Evolutionary conservation across 1,140 invertebrate genomes (phyloP).

Genomic region (Saccostrea echinata): DNA sequence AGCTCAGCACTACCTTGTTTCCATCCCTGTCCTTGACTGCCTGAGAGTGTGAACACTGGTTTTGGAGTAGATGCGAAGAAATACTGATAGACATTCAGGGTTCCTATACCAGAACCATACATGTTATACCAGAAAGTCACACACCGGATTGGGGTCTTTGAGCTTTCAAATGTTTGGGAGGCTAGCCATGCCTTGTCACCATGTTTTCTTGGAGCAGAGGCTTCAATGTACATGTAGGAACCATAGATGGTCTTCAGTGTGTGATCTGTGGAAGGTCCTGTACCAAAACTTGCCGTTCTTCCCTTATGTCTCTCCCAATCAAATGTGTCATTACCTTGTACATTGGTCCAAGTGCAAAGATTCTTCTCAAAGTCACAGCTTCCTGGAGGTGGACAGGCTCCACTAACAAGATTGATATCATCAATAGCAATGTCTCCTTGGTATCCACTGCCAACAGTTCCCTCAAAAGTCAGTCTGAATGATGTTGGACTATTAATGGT

Average conservation of each 20-base stretch:
- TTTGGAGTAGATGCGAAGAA: slow-evolving; percentile 37
- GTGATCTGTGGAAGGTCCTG: slow-evolving; percentile 70
- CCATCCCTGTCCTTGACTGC: slow-evolving; percentile 72
- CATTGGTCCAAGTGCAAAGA: slow-evolving; percentile 73
- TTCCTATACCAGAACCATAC: slow-evolving; percentile 83
- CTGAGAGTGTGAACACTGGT: slow-evolving; percentile 66
- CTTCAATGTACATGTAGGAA: slow-evolving; percentile 77
- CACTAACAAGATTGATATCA: slow-evolving; percentile 61
- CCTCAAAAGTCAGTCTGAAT: slow-evolving; percentile 70
- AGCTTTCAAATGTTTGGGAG: slow-evolving; percentile 61
- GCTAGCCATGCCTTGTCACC: slow-evolving; percentile 71
- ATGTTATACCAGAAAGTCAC: slow-evolving; percentile 87
- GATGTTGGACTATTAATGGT: slow-evolving; percentile 55
- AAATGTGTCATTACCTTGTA: slow-evolving; percentile 70
- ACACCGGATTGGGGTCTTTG: slow-evolving; percentile 66
- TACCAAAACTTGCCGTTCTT: slow-evolving; percentile 55
- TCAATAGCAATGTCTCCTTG: slow-evolving; percentile 69
- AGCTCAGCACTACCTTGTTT: slow-evolving; percentile 64
- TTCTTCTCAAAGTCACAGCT: slow-evolving; percentile 76
- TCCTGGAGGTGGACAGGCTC: slow-evolving; percentile 62
- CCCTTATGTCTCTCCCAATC: slow-evolving; percentile 74
- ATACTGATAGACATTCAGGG: slow-evolving; percentile 66
- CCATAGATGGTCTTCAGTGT: slow-evolving; percentile 67
- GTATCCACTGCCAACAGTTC: slow-evolving; percentile 64
- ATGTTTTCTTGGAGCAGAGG: slow-evolving; percentile 66